These are phyloP conservation scores for Biston stratarius DNA, from an alignment of 2,888 invertebrate genomes.

Conservation along the genomic window DNA sequence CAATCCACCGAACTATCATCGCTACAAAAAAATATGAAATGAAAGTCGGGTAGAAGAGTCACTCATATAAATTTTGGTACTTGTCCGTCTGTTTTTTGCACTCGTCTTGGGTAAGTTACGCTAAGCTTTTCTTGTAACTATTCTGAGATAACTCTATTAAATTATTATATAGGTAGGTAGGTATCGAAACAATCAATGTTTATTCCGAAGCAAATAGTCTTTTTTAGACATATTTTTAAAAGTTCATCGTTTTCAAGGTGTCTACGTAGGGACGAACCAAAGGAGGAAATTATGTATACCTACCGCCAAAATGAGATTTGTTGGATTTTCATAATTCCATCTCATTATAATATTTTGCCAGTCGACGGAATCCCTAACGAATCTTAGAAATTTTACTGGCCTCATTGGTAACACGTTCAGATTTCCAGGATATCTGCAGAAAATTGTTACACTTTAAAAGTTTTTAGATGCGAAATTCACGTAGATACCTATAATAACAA, in stretches of 20 bases:
- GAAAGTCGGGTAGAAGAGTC: no score
- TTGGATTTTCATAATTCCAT: conserved; percentile 59
- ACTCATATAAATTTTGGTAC: no score
- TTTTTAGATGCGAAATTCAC: no score
- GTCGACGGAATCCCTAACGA: conserved; percentile 41
- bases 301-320: conserved; percentile 54
- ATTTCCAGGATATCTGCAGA: neutral
- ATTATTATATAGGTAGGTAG: no score
- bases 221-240: neutral
- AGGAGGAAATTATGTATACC: conserved; percentile 36
- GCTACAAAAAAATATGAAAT: no score
- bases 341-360: conserved; percentile 59
- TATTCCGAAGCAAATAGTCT: neutral
- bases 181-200: neutral
- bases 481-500: no score
- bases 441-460: neutral
- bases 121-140: no score
- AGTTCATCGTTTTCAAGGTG: conserved; percentile 7
- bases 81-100: no score
- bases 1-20: no score
- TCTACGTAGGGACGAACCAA: conserved; percentile 22
- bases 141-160: no score
- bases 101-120: no score
- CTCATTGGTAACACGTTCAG: neutral
- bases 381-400: conserved; percentile 22